A percentile compares a stretch with the other conserved stretches of the same genome.
These are phyloP conservation scores for Melieria crassipennis DNA, from an alignment of 2,888 invertebrate genomes.

Conservation along the genomic window DNA sequence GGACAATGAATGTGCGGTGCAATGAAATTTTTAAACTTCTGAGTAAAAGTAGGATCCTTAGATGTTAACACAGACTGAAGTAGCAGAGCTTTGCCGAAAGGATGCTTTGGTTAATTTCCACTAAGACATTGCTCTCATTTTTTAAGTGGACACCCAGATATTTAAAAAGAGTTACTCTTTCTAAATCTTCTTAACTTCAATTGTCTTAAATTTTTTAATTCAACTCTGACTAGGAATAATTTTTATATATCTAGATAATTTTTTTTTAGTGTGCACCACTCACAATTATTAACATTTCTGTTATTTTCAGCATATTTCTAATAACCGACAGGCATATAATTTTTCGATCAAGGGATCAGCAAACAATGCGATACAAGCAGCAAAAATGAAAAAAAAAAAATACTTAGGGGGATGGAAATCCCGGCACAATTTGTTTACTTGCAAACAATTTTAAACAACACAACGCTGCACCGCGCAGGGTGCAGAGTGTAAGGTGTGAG, in stretches of 20 bases:
- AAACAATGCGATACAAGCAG: constrained; percentile 47
- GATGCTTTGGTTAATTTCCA: too few species aligned
- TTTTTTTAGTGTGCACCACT: background rate
- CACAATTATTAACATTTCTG: too few species aligned
- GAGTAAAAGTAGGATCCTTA: too few species aligned
- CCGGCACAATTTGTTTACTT: constrained; percentile 28
- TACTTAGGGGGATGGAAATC: constrained; percentile 4
- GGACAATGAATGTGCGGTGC: too few species aligned
- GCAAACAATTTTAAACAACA: constrained; percentile 10
- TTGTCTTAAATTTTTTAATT: too few species aligned
- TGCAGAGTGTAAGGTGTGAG: constrained; percentile 17
- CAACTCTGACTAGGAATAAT: background rate
- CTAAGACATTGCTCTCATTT: too few species aligned
- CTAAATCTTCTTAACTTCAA: too few species aligned
- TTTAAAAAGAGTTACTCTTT: too few species aligned
- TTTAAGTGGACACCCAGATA: too few species aligned
- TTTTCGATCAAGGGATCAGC: constrained; percentile 60
- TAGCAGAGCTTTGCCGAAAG: too few species aligned
- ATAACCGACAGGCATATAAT: constrained; percentile 56
- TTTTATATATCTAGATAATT: constrained; percentile 15
- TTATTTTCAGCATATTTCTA: constrained; percentile 31
- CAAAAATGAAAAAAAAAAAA: background rate
- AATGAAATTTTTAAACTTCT: too few species aligned
- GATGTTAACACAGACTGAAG: too few species aligned
- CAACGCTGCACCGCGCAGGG: constrained; percentile 6